Conservation (phyloP, 2,888 invertebrate genomes). For the Synergus laeviventris region DNA sequence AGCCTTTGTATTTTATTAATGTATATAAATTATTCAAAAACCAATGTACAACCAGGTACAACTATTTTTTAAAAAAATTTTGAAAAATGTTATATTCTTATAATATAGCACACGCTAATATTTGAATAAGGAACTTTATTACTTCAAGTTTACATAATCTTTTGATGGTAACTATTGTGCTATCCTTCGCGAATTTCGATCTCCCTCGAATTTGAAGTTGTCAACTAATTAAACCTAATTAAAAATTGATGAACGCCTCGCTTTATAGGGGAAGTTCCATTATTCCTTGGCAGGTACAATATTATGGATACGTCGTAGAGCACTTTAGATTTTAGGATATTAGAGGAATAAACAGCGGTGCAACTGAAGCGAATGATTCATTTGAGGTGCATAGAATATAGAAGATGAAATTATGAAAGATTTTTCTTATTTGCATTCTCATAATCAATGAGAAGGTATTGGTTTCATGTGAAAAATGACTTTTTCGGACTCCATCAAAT, state of each 20-base stretch:
- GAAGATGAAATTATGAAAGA: neutral
- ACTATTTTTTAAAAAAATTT: too few relatives aligned
- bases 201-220: neutral
- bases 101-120: too few relatives aligned
- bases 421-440: neutral
- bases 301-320: neutral
- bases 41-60: too few relatives aligned
- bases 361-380: neutral
- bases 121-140: neutral
- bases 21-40: too few relatives aligned
- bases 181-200: neutral
- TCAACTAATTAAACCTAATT: slow-evolving; percentile 34
- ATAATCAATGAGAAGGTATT: too few relatives aligned
- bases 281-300: slow-evolving; percentile 21
- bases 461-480: too few relatives aligned
- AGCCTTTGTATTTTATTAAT: neutral
- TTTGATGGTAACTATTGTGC: too few relatives aligned
- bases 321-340: neutral
- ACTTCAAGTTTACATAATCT: neutral
- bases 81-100: too few relatives aligned
- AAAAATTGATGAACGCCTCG: slow-evolving; percentile 17
- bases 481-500: too few relatives aligned
- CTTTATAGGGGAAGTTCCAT: slow-evolving; percentile 23
- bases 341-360: neutral
- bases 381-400: neutral